phyloP scores from a whole-genome alignment of 2,113 vertebrate species.

The Engystomops pustulosus region DNA sequence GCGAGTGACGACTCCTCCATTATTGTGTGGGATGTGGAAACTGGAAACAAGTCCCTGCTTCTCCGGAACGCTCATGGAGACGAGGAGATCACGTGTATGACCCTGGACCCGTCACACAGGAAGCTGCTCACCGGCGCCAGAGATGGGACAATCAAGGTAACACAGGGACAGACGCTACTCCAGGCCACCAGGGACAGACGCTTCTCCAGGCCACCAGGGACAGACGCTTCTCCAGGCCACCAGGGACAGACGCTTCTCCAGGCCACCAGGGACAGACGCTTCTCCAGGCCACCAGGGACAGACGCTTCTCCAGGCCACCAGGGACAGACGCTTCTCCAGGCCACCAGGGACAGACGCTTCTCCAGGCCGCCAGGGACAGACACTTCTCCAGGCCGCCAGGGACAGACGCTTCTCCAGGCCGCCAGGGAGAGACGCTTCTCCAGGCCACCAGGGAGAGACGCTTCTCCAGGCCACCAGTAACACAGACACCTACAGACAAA shows the following conservation, averaged over 20 bases:
- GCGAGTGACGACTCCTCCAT: conserved; percentile 66
- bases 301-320: not conserved
- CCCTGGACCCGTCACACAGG: conserved; percentile 67
- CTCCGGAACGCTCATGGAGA: conserved; percentile 65
- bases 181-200: not conserved
- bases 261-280: not conserved
- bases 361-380: not conserved
- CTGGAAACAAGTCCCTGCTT: conserved; percentile 66
- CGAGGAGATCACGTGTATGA: conserved; percentile 66
- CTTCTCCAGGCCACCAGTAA: too few relatives aligned
- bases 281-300: not conserved
- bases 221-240: not conserved
- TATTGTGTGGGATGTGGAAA: conserved; percentile 67
- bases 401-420: not conserved
- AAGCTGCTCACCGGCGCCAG: conserved; percentile 68
- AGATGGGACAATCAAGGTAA: conserved; percentile 72
- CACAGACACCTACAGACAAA: too few relatives aligned
- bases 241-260: not conserved
- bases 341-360: not conserved
- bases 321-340: not conserved
- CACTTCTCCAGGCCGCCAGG: too few relatives aligned
- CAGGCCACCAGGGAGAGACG: not conserved
- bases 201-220: too few relatives aligned
- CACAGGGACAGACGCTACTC: not conserved
- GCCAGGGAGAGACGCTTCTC: not conserved